These are phyloP conservation scores for Calidris pugnax DNA, from an alignment of 2,113 vertebrate genomes.

Conservation along the genomic window DNA sequence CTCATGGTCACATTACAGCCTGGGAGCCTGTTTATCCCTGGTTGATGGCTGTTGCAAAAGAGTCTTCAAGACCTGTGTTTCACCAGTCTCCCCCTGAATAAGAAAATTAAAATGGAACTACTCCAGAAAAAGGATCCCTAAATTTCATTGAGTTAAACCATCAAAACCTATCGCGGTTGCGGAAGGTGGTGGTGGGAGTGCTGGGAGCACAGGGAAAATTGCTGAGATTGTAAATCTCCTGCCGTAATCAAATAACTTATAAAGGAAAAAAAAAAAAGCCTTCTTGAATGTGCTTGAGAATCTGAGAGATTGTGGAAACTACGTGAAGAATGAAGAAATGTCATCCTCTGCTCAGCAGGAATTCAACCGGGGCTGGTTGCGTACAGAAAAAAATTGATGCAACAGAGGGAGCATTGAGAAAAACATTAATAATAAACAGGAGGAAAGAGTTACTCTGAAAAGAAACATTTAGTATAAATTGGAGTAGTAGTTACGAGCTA, in stretches of 20 bases:
- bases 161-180: not conserved
- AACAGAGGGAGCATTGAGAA: not conserved
- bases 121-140: not conserved
- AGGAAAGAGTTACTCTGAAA: slow-evolving; percentile 9
- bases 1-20: not conserved
- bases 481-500: not conserved
- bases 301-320: not conserved
- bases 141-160: not conserved
- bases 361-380: not conserved
- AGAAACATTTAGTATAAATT: slow-evolving; percentile 2
- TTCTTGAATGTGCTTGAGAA: not conserved
- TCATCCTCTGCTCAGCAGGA: not conserved
- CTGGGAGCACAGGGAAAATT: not conserved
- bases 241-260: not conserved
- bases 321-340: not conserved
- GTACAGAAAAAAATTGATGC: not conserved
- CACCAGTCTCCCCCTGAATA: not conserved
- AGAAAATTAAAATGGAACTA: not conserved
- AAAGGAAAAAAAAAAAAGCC: not conserved
- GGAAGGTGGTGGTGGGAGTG: not conserved
- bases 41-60: not conserved
- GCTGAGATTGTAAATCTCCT: not conserved
- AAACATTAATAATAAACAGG: not conserved
- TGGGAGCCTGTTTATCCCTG: not conserved
- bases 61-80: not conserved